phyloP scores from a whole-genome alignment of 1,140 invertebrate genomes.

The Lethrus apterus region DNA sequence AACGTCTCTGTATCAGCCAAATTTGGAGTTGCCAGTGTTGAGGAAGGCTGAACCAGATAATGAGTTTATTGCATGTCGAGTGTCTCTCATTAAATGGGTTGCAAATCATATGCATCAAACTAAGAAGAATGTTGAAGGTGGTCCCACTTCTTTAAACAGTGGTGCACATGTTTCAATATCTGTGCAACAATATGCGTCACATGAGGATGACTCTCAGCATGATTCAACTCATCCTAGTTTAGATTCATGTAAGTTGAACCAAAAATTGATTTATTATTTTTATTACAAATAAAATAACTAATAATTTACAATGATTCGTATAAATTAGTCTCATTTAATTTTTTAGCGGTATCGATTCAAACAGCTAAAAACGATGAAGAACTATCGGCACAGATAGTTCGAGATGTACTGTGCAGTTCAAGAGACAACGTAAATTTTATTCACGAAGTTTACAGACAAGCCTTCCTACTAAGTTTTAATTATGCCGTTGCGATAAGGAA shows the following conservation, averaged over 20 bases:
- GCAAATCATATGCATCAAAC: conserved; percentile 67
- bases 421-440: conserved; percentile 92
- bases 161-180: conserved; percentile 9
- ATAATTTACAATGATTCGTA: too few relatives aligned
- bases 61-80: conserved; percentile 66
- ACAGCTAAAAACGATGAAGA: conserved; percentile 33
- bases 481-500: conserved; percentile 80
- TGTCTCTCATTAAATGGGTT: conserved; percentile 83
- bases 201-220: conserved; percentile 34
- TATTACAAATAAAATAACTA: too few relatives aligned
- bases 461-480: conserved; percentile 82
- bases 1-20: conserved; percentile 82
- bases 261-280: neutral
- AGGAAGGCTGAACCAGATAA: conserved; percentile 51
- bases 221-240: conserved; percentile 34
- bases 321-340: neutral
- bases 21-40: conserved; percentile 58
- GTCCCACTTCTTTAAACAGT: conserved; percentile 12
- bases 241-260: conserved; percentile 34
- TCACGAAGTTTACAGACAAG: conserved; percentile 89
- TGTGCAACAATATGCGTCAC: conserved; percentile 4
- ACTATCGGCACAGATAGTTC: conserved; percentile 53
- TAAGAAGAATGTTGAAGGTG: conserved; percentile 23
- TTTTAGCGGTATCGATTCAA: conserved; percentile 21
- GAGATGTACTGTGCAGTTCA: conserved; percentile 80